Base-by-base conservation (phyloP, 2,888 invertebrate species). In the Archaeoteleia sp. region DNA sequence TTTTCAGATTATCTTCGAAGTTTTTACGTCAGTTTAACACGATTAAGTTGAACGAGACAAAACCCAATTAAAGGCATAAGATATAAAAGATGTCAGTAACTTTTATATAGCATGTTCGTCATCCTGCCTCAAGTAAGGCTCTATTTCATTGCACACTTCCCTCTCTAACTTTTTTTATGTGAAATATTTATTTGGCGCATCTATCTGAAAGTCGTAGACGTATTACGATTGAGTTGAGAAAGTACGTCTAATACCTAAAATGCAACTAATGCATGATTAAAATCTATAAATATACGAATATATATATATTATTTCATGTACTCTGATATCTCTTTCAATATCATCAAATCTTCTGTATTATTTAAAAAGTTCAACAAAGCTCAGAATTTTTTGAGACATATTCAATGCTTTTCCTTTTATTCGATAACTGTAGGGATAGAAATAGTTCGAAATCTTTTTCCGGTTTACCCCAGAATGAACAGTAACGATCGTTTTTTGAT, bases 401-500 rank as follows among this genome's bases (percentile, higher is more conserved):
- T 27, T 60, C 54, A 60, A 60, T 66, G 27, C 35, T 40, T 17
- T 45, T 45, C 3, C 0, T 35, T 43, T 34, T 13, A 54, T 63
- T 63, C 57, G 48, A 10, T 45, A 54, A 63, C 54, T 68, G 58
- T 68, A 58, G 42, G 43, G 48, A 57, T 54, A 62, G 54, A n/a
- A 58, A 63, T 63, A 58, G 53, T 62, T 68, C 37, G 37, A 58
- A 68, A 49, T 58, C 58, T 68, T 68, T 62, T 58, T 29, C 43
- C 58, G 54, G 62, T 63, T 54, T 68, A 30, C 30, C 46, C 20
- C 20, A 45, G 40, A 65, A 65, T 63, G 58, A 65, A 65, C 63
- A 51, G 55, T 55, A 55, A 60, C 65, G 60, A 65, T 63, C 63
- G 61, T 61, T 55, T 68, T 69, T 65, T 69, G 60, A 69, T 69